Percentiles rank a stretch among this genome's conserved stretches.
Evolutionary conservation across 2,888 invertebrate genomes (phyloP).

Genomic region (Masnerella sp.): DNA sequence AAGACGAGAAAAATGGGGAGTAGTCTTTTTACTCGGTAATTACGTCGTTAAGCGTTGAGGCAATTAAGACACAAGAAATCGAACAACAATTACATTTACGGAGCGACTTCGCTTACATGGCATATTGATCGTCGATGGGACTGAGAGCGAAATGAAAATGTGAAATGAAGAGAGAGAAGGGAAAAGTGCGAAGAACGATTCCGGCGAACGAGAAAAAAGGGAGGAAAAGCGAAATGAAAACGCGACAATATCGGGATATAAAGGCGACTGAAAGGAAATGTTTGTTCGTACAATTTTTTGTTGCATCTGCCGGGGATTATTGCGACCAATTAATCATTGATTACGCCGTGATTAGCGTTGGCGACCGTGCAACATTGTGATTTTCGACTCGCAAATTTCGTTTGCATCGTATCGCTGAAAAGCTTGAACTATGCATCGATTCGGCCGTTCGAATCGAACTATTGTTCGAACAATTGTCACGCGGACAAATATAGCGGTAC

Average conservation of each 20-base stretch:
- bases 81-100: conserved; percentile 75
- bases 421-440: too few relatives aligned
- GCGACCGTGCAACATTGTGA: conserved; percentile 2
- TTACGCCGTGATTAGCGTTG: conserved; percentile 32
- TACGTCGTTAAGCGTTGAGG: conserved; percentile 74
- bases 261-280: conserved; percentile 57
- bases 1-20: conserved; percentile 43
- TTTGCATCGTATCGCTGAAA: background rate
- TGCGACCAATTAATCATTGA: conserved; percentile 48
- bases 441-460: too few relatives aligned
- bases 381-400: background rate
- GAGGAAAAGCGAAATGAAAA: conserved; percentile 60
- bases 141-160: conserved; percentile 56
- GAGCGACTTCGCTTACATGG: conserved; percentile 65
- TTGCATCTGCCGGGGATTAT: conserved; percentile 42
- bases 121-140: conserved; percentile 70
- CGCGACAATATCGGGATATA: conserved; percentile 55
- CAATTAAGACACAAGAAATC: conserved; percentile 76
- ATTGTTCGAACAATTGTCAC: too few relatives aligned
- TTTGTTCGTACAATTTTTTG: conserved; percentile 41
- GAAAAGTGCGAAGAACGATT: conserved; percentile 21
- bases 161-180: conserved; percentile 30
- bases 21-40: conserved; percentile 71
- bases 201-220: conserved; percentile 41
- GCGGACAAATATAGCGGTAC: too few relatives aligned